Conservation (phyloP, 2,888 invertebrate genomes). For the Cephus pygmeus region DNA sequence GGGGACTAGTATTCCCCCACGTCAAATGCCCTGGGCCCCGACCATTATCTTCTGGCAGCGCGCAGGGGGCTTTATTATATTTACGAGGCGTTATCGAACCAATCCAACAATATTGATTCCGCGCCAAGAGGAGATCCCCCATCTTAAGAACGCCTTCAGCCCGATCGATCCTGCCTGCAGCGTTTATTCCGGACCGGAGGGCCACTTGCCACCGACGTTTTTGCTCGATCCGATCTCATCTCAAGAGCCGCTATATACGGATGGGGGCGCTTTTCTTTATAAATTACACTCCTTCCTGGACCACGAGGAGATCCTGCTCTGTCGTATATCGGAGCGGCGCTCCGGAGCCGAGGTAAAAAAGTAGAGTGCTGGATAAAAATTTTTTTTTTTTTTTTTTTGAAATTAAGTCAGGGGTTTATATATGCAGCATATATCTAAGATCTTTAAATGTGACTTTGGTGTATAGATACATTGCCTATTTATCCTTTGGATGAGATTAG, state of each 20-base stretch:
- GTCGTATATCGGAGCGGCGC: neutral
- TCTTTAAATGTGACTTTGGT: neutral
- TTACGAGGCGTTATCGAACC: slow-evolving; percentile 59
- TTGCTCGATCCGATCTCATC: neutral
- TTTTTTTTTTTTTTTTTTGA: neutral
- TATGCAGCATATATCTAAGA: neutral
- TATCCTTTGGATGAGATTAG: neutral
- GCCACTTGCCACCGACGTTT: slow-evolving; percentile 6
- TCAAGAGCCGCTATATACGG: neutral
- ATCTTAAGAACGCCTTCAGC: slow-evolving; percentile 37
- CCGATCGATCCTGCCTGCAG: slow-evolving; percentile 7
- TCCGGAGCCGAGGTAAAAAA: neutral
- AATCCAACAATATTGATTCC: slow-evolving; percentile 61
- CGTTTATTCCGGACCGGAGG: neutral
- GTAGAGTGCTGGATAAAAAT: neutral
- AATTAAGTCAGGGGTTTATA: neutral
- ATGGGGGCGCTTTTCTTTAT: neutral
- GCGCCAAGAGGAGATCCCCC: slow-evolving; percentile 38
- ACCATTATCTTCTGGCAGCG: slow-evolving; percentile 45
- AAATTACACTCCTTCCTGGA: neutral
- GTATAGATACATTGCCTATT: neutral
- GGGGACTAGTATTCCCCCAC: slow-evolving; percentile 28
- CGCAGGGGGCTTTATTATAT: slow-evolving; percentile 56
- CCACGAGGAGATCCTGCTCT: neutral
- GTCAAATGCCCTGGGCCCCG: slow-evolving; percentile 44